A percentile compares a stretch with the other conserved stretches of the same genome.
phyloP scores from a whole-genome alignment of 2,888 invertebrate genomes.

The Agapostemon virescens region DNA sequence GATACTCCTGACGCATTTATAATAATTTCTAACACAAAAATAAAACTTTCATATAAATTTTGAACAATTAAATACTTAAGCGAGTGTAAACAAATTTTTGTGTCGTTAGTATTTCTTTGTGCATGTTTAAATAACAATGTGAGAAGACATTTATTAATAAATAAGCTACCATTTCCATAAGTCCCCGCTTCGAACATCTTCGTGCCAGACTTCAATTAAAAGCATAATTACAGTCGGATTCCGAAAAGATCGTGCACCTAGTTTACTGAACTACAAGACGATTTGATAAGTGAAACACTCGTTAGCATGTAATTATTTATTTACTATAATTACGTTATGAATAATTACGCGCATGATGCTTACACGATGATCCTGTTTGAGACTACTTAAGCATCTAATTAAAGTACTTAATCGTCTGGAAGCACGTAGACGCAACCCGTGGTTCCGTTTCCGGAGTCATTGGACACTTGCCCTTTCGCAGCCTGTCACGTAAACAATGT shows the following conservation, averaged over 20 bases:
- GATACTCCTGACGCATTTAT: background rate
- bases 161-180: no score
- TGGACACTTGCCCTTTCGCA: background rate
- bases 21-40: background rate
- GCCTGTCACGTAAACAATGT: no score
- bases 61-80: no score
- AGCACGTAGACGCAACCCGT: slow-evolving; percentile 19
- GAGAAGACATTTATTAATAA: background rate
- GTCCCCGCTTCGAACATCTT: background rate
- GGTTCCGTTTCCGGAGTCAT: slow-evolving; percentile 18
- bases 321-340: background rate
- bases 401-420: background rate
- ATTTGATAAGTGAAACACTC: background rate
- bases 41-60: no score
- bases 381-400: no score
- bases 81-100: no score
- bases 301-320: background rate
- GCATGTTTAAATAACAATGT: background rate
- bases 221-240: background rate
- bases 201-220: background rate
- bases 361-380: background rate
- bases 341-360: background rate
- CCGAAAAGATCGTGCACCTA: background rate
- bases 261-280: background rate
- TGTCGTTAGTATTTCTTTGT: no score